Percentiles rank a stretch among this genome's conserved stretches.
Evolutionary conservation across 2,113 vertebrate species (phyloP).

Genomic region (Odobenus rosmarus): DNA sequence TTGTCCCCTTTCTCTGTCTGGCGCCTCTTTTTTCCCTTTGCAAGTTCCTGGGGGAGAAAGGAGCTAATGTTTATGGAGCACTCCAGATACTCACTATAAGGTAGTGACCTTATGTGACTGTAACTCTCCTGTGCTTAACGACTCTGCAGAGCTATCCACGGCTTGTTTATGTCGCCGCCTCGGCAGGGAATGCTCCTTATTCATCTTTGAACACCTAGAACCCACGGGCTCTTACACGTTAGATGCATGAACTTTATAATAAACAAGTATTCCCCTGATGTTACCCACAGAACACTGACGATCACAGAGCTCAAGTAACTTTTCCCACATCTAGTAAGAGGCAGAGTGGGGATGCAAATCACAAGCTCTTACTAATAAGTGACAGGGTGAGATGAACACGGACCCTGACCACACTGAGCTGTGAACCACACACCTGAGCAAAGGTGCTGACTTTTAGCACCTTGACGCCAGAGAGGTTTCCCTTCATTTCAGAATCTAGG

Average conservation of each 20-base stretch:
- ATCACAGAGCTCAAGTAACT: not conserved
- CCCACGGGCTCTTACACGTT: not conserved
- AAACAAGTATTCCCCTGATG: not conserved
- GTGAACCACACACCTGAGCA: not conserved
- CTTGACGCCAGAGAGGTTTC: constrained; percentile 1
- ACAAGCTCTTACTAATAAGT: not conserved
- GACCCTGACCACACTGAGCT: not conserved
- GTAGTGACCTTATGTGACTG: not conserved
- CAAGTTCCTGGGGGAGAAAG: not conserved
- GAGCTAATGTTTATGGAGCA: not conserved
- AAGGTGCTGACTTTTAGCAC: not conserved
- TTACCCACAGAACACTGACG: not conserved
- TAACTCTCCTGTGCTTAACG: not conserved
- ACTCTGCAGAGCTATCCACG: not conserved
- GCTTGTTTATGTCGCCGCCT: not conserved
- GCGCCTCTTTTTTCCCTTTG: not conserved
- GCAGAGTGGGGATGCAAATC: not conserved
- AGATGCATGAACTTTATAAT: not conserved
- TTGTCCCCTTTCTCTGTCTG: not conserved
- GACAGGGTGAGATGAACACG: not conserved
- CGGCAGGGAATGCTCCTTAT: not conserved
- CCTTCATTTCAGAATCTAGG: constrained; percentile 20
- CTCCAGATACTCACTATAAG: not conserved
- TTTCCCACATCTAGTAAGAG: not conserved
- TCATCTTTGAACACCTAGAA: not conserved